Conservation (phyloP, 2,113 vertebrate genomes). For the Delphinapterus leucas region DNA sequence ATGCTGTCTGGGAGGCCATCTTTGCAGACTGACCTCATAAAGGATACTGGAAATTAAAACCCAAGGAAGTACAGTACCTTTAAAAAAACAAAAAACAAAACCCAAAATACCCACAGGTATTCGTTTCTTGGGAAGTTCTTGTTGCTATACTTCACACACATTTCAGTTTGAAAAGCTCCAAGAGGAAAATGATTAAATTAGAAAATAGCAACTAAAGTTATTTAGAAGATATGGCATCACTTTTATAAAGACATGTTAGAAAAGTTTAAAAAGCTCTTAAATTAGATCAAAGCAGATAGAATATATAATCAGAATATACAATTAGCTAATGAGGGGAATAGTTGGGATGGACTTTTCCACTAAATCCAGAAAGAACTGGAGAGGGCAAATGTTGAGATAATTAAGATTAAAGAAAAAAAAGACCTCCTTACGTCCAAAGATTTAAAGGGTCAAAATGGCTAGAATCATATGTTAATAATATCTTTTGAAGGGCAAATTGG, state of each 20-base stretch:
- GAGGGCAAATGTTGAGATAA: not conserved
- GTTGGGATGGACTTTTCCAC: not conserved
- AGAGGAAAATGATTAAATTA: not conserved
- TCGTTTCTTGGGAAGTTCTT: not conserved
- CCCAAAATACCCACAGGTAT: not conserved
- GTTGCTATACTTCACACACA: not conserved
- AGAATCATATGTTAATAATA: not conserved
- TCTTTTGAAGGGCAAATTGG: not conserved
- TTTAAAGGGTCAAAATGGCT: not conserved
- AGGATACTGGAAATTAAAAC: not conserved
- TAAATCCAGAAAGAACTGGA: not conserved
- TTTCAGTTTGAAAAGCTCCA: not conserved
- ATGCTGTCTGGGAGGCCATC: not conserved
- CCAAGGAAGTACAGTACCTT: not conserved
- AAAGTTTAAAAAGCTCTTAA: not conserved
- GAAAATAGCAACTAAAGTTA: not conserved
- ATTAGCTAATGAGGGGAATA: not conserved
- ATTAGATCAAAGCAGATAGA: not conserved
- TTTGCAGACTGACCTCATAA: not conserved
- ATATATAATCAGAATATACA: not conserved
- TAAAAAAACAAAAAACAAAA: not conserved
- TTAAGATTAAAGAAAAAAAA: not conserved
- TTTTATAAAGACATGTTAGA: not conserved
- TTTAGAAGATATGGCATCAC: not conserved
- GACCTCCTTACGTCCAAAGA: not conserved